Evolutionary conservation across 2,888 invertebrate species (phyloP), one percentile per base, ranked within the genome.

Genomic region (Netelia melanura): DNA sequence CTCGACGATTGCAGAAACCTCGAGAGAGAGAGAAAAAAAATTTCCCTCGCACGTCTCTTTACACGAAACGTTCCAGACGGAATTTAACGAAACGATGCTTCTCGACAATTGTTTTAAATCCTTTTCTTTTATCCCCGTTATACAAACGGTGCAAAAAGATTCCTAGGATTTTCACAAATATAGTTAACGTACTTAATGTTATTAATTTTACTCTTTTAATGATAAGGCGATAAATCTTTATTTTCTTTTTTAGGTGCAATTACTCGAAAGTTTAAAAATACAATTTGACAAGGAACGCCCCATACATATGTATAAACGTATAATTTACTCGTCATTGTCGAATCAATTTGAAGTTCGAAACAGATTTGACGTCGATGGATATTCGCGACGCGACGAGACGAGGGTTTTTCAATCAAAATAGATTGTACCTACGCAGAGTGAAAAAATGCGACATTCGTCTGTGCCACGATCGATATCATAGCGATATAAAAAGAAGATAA

Each of bases 1-100:
- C 21, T 23, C 6, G 58, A 30, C 54, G 23, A 58, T 21, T n/a
- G 21, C 17, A 10, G n/a, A 58, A 8, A 9, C 17, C 21, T 54
- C 38, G 23, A 58, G 58, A 52, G 30, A 21, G 21, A 21, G 21
- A 21, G 21, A 54, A 62, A 48, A 62, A 64, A 70, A 62, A 52
- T 52, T 62, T 70, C 52, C 78, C 52, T 52, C 30, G 25, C n/a
- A 10, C 14, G 14, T 48, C 38, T 38, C 38, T 23, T 68, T 14
- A 23, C 23, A 43, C 43, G 43, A 2, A 65, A 62, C 23, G 21
- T 67, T 21, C 11, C 14, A 21, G 23, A 23, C 44, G 11, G 10
- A 17, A 5, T 67, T 48, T 21, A 44, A 21, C 3, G 1, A 44
- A 21, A 21, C 8, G 43, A 21, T 48, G 43, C 14, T 38, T 38